Percentiles rank a stretch among this genome's conserved stretches.
phyloP scores from a whole-genome alignment of 2,113 vertebrate genomes.

The Talpa occidentalis region DNA sequence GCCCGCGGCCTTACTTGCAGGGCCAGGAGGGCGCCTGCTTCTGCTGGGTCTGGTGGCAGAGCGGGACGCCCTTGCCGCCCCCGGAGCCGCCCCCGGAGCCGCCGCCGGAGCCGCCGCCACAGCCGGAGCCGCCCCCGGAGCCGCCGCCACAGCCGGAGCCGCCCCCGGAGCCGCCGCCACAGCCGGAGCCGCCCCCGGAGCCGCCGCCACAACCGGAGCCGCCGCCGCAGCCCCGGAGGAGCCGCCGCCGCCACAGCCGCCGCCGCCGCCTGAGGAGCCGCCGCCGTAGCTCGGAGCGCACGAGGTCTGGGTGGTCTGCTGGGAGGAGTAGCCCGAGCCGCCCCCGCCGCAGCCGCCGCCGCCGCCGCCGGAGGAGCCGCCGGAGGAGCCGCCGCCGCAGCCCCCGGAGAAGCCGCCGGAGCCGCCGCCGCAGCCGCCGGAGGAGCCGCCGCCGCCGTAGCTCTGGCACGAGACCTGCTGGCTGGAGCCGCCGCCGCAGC shows the following conservation, averaged over 20 bases:
- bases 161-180: background rate
- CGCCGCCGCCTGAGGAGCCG: background rate
- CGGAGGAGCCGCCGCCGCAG: background rate
- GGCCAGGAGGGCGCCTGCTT: slow-evolving; percentile 79
- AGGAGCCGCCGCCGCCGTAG: background rate
- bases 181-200: too few relatives aligned
- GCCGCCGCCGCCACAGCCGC: background rate
- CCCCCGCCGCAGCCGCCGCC: background rate
- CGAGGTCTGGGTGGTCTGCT: too few relatives aligned
- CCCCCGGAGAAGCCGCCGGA: background rate
- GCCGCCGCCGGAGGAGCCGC: background rate
- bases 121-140: background rate
- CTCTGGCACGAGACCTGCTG: too few relatives aligned
- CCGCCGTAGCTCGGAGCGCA: background rate
- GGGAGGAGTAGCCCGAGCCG: too few relatives aligned
- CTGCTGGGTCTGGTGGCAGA: slow-evolving; percentile 80
- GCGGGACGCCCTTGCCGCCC: slow-evolving; percentile 49
- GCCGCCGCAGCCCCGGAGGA: background rate
- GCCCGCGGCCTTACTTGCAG: slow-evolving; percentile 54
- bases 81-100: slow-evolving; percentile 18
- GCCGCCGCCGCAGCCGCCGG: background rate
- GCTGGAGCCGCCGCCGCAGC: background rate
- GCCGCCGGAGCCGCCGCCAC: background rate
- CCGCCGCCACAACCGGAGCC: too few relatives aligned
- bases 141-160: background rate